Evolutionary conservation across 2,888 invertebrate genomes (phyloP).

Genomic region (Dichetophora obliterata): DNA sequence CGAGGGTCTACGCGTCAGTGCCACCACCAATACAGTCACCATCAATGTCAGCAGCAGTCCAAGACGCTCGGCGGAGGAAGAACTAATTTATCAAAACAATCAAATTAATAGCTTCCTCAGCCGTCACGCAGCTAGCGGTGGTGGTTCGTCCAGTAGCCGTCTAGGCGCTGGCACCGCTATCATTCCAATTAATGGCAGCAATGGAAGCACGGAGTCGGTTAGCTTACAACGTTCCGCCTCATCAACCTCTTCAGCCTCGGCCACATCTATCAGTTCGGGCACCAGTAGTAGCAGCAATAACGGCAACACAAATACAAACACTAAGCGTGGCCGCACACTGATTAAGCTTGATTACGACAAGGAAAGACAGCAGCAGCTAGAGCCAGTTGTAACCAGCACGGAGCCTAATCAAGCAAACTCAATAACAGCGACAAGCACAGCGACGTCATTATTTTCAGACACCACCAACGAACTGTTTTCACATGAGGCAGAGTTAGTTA

Average conservation of each 20-base stretch:
- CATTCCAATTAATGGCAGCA: not conserved
- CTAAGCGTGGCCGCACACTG: slow-evolving; percentile 64
- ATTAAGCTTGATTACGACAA: slow-evolving; percentile 66
- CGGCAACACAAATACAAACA: slow-evolving; percentile 47
- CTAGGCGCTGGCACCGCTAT: slow-evolving; percentile 19
- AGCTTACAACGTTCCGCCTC: slow-evolving; percentile 64
- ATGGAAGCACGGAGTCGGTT: slow-evolving; percentile 37
- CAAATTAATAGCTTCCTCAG: slow-evolving; percentile 65
- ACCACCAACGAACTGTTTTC: slow-evolving; percentile 55
- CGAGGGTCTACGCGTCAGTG: slow-evolving; percentile 68
- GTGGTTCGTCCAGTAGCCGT: slow-evolving; percentile 4
- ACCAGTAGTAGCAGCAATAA: slow-evolving; percentile 53
- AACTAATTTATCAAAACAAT: slow-evolving; percentile 66
- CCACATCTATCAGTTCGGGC: slow-evolving; percentile 56
- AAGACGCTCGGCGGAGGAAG: slow-evolving; percentile 58
- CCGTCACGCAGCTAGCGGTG: slow-evolving; percentile 50
- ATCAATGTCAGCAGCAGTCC: slow-evolving; percentile 70
- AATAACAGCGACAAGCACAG: slow-evolving; percentile 10
- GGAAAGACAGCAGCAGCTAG: slow-evolving; percentile 50
- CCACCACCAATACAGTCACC: slow-evolving; percentile 75
- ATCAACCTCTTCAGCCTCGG: slow-evolving; percentile 62
- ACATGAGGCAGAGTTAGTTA: slow-evolving; percentile 71
- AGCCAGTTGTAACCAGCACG: slow-evolving; percentile 23
- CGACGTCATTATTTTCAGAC: slow-evolving; percentile 24
- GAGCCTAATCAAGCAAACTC: slow-evolving; percentile 34